phyloP scores from a whole-genome alignment of 2,888 invertebrate species.

The Anoncus sp. region DNA sequence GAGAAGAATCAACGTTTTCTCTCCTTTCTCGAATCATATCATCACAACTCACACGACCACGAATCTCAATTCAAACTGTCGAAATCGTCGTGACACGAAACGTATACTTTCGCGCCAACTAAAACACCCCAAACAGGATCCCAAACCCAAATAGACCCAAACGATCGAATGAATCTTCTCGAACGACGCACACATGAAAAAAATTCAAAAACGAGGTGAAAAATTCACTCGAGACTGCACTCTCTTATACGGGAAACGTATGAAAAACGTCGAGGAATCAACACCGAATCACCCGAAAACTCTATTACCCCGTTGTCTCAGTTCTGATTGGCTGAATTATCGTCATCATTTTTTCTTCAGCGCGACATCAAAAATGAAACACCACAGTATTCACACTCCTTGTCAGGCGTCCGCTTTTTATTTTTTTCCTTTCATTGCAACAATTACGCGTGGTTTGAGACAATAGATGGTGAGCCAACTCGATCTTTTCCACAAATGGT shows the following conservation, averaged over 20 bases:
- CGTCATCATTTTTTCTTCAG: not conserved
- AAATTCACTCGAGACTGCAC: conserved; percentile 35
- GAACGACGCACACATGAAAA: not conserved
- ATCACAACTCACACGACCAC: conserved; percentile 55
- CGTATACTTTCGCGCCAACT: conserved; percentile 4
- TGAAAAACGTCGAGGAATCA: conserved; percentile 15
- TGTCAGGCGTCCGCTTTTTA: too few relatives aligned
- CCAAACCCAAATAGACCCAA: too few relatives aligned
- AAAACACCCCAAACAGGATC: too few relatives aligned
- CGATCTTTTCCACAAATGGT: not conserved
- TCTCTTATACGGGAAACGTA: not conserved
- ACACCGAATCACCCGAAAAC: conserved; percentile 18
- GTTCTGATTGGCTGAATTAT: conserved; percentile 20
- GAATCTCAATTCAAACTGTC: not conserved
- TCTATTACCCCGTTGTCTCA: not conserved
- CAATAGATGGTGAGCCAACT: not conserved
- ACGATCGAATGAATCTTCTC: not conserved
- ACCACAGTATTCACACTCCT: too few relatives aligned
- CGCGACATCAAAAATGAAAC: too few relatives aligned
- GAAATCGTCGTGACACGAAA: too few relatives aligned
- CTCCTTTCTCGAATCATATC: conserved; percentile 58
- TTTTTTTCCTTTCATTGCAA: too few relatives aligned
- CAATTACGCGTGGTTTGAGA: too few relatives aligned
- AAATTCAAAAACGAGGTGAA: not conserved
- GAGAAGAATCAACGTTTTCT: conserved; percentile 18